Evolutionary conservation across 1,140 invertebrate genomes (phyloP), one percentile per base, ranked within the genome.

Genomic region (Paraescarpia echinospica): DNA sequence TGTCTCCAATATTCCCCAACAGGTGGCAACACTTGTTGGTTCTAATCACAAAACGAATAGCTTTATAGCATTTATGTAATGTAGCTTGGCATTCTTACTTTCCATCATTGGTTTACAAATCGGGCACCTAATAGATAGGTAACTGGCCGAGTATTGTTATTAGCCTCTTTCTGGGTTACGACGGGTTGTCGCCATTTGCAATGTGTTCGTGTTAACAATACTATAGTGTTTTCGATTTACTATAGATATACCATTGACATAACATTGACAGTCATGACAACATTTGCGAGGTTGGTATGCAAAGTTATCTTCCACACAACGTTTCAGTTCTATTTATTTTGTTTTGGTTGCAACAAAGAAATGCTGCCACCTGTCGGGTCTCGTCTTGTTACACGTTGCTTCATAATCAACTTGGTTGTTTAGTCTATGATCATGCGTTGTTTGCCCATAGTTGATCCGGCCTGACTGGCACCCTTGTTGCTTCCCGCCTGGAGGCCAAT

Each of bases 371-470:
- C 18, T 77, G 59, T 4, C 41, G 41, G 41, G 41, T 12, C 41
- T 77, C 59, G 27, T 77, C 59, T 41, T 6, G 41, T 6, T 12
- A 41, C 41, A 77, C 27, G 59, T 0, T 77, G 59, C 2, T 77
- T 77, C 14, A 90, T 90, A 90, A 35, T 35, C 89, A 12, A 90
- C 14, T 22, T 33, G 89, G 18, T 31, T 35, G 33, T 33, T 93
- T 91, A 93, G 89, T 93, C 93, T 34, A 94, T 93, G 93, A 96
- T 96, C 93, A 93, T 94, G 89, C 96, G 93, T 33, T 93, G 93
- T 94, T 98, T 98, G 8, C 99, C 98, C 93, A 99, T 98, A 96
- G 97, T 99, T 95, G 98, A 97, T 33, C 99, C 99, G 12, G 95
- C 95, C 93, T 96, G 96, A 92, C 92, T 95, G 0, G 93, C 93